Conservation (phyloP, 2,888 invertebrate species). For the Amitus sp. region DNA sequence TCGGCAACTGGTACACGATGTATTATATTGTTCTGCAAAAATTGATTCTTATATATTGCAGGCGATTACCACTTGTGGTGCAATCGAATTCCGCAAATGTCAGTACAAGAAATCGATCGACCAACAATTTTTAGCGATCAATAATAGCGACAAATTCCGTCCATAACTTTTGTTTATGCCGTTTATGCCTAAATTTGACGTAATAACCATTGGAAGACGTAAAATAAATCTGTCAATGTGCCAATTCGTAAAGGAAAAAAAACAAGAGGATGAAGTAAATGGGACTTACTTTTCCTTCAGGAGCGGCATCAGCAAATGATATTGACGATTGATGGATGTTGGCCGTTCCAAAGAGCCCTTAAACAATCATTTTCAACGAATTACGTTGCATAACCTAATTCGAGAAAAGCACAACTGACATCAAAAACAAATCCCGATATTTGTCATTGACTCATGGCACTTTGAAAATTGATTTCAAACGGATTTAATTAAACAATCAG, state of each 20-base stretch:
- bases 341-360: constrained; percentile 58
- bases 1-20: too few relatives aligned
- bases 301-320: constrained; percentile 51
- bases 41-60: not conserved
- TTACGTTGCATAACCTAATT: constrained; percentile 31
- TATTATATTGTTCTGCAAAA: too few relatives aligned
- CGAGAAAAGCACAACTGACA: not conserved
- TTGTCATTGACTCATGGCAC: not conserved
- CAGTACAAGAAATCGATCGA: not conserved
- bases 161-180: too few relatives aligned
- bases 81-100: not conserved
- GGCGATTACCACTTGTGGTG: not conserved
- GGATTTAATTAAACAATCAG: too few relatives aligned
- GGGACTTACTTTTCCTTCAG: not conserved
- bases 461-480: not conserved
- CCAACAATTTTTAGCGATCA: not conserved
- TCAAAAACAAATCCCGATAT: not conserved
- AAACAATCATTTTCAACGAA: constrained; percentile 38
- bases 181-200: not conserved
- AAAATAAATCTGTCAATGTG: not conserved
- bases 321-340: constrained; percentile 52
- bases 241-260: not conserved
- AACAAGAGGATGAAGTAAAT: not conserved
- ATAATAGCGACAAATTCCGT: too few relatives aligned
- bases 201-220: not conserved